Evolutionary conservation across 2,113 vertebrate species (phyloP), one percentile per base, ranked within the genome.

Genomic region (Athene cunicularia): DNA sequence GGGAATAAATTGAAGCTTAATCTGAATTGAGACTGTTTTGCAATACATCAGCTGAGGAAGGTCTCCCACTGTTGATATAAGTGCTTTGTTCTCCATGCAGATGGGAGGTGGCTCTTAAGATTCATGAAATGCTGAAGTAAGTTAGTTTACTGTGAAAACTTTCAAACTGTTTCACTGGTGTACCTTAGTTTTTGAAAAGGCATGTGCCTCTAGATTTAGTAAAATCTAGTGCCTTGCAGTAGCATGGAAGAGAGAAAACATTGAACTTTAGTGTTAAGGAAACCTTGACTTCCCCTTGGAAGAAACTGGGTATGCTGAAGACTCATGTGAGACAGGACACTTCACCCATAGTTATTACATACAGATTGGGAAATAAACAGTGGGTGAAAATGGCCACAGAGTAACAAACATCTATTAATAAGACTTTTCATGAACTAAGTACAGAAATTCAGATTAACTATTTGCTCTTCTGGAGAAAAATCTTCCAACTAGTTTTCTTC

Each of bases 21-120:
- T 52, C 49, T 68, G 56, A 72, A 60, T 11, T 23, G 39, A 39
- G 27, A 82, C 6, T 35, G 3, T 43, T 72, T 70, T 77, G 67
- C 2, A 7, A 19, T 64, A 13, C 1, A 5, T 67, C 53, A 35
- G 23, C 23, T 52, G 45, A 73, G 37, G 27, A 86, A 73, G 32
- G 18, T 49, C 7, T 10, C 12, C 26, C 8, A 3, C 19, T 33
- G 5, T 45, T 1, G 1, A 15, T 33, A 14, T 0, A 27, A 20
- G 12, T 55, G 20, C 8, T 82, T 74, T 82, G 20, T 9, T 90
- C 30, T 68, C 26, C 10, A 0, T 28, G 22, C 33, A 50, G 35
- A 3, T 62, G 56, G 9, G 58, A 90, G 20, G 14, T 85, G 71
- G 5, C 50, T 75, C 24, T 55, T 63, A 30, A 75, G 35, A 50